Evolutionary conservation across 2,888 invertebrate species (phyloP), one percentile per base, ranked within the genome.

Genomic region (Mimas tiliae): DNA sequence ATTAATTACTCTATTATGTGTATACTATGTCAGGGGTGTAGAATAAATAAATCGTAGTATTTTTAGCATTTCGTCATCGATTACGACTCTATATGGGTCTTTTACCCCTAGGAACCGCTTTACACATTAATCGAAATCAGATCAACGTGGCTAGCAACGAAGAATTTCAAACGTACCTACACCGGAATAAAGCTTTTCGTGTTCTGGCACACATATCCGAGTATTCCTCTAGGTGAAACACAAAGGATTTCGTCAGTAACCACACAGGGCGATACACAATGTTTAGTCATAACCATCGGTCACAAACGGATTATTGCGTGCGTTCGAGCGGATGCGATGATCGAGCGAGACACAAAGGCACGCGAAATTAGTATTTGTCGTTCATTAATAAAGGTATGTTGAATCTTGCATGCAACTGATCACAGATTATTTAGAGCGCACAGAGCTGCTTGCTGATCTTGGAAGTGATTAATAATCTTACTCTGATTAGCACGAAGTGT

Each of bases 281-380:
- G 48, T 50, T 63, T 64, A 53, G 53, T 53, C 16, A 64, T 55
- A 64, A 64, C 45, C 53, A 53, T 62, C 70, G 52, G 64, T 55
- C 66, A 68, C 71, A 75, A 73, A 72, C 52, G 52, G 55, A 70
- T 64, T 64, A 64, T 64, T 64, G 47, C 47, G 53, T 34, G n/a
- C 64, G 53, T 64, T 64, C 64, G 47, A 14, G 16, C 53, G 50
- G 45, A 34, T 47, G 21, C 33, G 27, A 64, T 53, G 53, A 64
- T 64, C 64, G 64, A 45, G 45, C 52, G 27, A 34, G 53, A 55
- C 53, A 86, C 87, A 88, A 87, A 87, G 87, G 86, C 82, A 84
- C 78, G 78, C 76, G 84, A 85, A 85, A 88, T 87, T 88, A 84
- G 82, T 84, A 53, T 86, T 85, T 84, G 85, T 83, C 83, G 85